These are phyloP conservation scores for Branchellion lobata DNA, from an alignment of 2,888 invertebrate species.

Conservation along the genomic window DNA sequence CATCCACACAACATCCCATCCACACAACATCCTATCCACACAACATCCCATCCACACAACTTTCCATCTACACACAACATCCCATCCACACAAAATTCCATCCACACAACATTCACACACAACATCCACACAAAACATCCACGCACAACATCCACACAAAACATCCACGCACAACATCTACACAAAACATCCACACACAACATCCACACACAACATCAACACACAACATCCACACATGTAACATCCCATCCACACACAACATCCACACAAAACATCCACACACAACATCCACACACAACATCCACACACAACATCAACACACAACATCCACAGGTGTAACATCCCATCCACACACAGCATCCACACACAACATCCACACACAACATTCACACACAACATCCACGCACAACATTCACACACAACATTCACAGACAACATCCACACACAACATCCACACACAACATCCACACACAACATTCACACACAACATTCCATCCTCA, in stretches of 20 bases:
- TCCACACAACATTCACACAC: slow-evolving; percentile 18
- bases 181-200: slow-evolving; percentile 4
- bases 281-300: not conserved
- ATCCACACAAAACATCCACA: not conserved
- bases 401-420: not conserved
- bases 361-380: not conserved
- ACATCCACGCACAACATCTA: not conserved
- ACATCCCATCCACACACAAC: not conserved
- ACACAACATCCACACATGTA: not conserved
- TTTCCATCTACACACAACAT: not conserved
- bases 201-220: not conserved
- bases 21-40: not conserved
- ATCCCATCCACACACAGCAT: not conserved
- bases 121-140: not conserved
- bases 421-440: not conserved
- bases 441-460: not conserved
- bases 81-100: too few relatives aligned
- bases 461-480: not conserved
- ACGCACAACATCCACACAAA: not conserved
- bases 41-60: not conserved
- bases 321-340: too few relatives aligned
- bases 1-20: not conserved
- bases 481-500: not conserved
- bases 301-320: not conserved
- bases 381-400: not conserved